Conservation (phyloP, 1,140 invertebrate genomes). For the Ceratosolen solmsi region DNA sequence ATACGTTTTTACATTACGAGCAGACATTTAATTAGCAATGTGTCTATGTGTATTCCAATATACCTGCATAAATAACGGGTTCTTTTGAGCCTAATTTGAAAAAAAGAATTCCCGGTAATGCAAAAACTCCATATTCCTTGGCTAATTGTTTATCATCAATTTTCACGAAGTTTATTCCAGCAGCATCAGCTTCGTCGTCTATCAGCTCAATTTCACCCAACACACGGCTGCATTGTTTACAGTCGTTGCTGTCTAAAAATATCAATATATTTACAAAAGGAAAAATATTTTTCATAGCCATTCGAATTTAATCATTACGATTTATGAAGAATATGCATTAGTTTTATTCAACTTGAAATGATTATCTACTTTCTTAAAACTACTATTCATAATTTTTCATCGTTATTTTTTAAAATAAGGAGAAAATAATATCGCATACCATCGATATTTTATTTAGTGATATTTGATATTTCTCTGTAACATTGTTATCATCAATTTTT, state of each 20-base stretch:
- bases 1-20: not conserved
- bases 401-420: too few species aligned
- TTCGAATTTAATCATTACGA: too few species aligned
- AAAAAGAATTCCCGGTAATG: conserved; percentile 90
- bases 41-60: conserved; percentile 1
- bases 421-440: too few species aligned
- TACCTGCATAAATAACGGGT: conserved; percentile 94
- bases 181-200: conserved; percentile 93
- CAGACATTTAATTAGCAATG: not conserved
- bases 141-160: conserved; percentile 90
- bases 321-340: too few species aligned
- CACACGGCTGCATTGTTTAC: conserved; percentile 93
- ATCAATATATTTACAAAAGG: too few species aligned
- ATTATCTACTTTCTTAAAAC: too few species aligned
- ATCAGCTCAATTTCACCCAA: conserved; percentile 93
- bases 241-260: conserved; percentile 90
- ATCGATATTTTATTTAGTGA: too few species aligned
- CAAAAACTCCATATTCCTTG: conserved; percentile 90
- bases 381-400: too few species aligned
- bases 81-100: conserved; percentile 91
- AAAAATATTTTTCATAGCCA: too few species aligned
- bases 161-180: conserved; percentile 94
- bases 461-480: too few species aligned
- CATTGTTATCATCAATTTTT: too few species aligned
- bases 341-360: too few species aligned